Evolutionary conservation across 2,113 vertebrate genomes (phyloP), one percentile per base, ranked within the genome.

Genomic region (Papio anubis): DNA sequence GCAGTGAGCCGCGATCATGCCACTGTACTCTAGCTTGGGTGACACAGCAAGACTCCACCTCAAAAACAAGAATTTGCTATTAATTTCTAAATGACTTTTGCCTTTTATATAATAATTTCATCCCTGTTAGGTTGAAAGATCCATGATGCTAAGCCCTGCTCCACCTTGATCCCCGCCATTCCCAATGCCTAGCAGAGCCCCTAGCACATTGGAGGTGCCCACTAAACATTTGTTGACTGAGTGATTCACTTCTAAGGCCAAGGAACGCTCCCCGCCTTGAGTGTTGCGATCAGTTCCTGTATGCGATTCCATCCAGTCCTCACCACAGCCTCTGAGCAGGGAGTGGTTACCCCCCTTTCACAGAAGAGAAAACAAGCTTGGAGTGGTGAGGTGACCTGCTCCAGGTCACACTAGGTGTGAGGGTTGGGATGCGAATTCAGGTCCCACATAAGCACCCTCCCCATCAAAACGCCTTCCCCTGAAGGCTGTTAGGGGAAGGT

Each of bases 231-330:
- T 52, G n/a, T 23, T 48, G 75, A 50, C 76, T 48, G 25, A 23
- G 27, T 6, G 1, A 0, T 40, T 55, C 32, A 45, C 38, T 68
- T 78, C 45, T 9, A 11, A 50, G 50, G 59, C 78, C 70, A 48
- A 90, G 38, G n/a, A 17, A 59, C 14, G 17, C 35, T 75, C 13
- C 75, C 30, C 48, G 13, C 2, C 8, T 1, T 4, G 40, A 75
- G 6, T 72, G 5, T 0, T 10, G 64, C 5, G 5, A 5, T 20
- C 5, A 0, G 11, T 43, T 35, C 23, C 81, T 10, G 0, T 10
- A 9, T 5, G 6, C 4, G n/a, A 27, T 14, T 61, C 59, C 8
- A 11, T 2, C 68, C 40, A 57, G 0, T 55, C 32, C 79, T 89
- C 52, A 20, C 21, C 4, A 5, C 16, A 14, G 18, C 72, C 48